These are phyloP conservation scores for Pogonophryne albipinna DNA, from an alignment of 2,797 vertebrate species.

Conservation along the genomic window DNA sequence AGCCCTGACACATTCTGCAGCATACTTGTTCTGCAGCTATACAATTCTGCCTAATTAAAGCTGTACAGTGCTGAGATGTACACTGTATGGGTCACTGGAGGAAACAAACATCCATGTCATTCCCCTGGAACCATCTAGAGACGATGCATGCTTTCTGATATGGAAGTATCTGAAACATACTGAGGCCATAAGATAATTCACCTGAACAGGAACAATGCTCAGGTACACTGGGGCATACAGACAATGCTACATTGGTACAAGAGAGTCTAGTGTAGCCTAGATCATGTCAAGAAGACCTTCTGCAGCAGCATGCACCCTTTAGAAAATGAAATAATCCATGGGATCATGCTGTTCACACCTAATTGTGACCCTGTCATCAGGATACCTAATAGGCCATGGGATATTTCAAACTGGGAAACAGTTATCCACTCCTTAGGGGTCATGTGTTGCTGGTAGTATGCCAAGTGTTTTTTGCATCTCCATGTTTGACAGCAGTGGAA, in stretches of 20 bases:
- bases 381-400: background rate
- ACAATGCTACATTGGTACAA: constrained; percentile 23
- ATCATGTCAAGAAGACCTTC: constrained; percentile 23
- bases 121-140: background rate
- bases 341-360: constrained; percentile 8
- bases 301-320: constrained; percentile 1
- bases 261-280: background rate
- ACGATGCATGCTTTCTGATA: constrained; percentile 16
- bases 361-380: constrained; percentile 18
- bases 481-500: constrained; percentile 28
- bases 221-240: constrained; percentile 12
- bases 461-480: constrained; percentile 36
- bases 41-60: constrained; percentile 1
- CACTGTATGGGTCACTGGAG: constrained; percentile 7
- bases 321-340: constrained; percentile 7
- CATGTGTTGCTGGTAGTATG: constrained; percentile 14
- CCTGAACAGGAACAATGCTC: constrained; percentile 6
- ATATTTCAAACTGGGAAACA: constrained; percentile 17
- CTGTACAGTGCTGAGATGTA: background rate
- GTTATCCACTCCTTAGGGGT: constrained; percentile 11
- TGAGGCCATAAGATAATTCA: constrained; percentile 20
- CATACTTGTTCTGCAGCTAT: constrained; percentile 13
- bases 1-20: background rate
- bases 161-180: background rate
- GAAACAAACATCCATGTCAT: constrained; percentile 13